These are phyloP conservation scores for Lacanobia wlatinum DNA, from an alignment of 2,888 invertebrate species.

Conservation along the genomic window DNA sequence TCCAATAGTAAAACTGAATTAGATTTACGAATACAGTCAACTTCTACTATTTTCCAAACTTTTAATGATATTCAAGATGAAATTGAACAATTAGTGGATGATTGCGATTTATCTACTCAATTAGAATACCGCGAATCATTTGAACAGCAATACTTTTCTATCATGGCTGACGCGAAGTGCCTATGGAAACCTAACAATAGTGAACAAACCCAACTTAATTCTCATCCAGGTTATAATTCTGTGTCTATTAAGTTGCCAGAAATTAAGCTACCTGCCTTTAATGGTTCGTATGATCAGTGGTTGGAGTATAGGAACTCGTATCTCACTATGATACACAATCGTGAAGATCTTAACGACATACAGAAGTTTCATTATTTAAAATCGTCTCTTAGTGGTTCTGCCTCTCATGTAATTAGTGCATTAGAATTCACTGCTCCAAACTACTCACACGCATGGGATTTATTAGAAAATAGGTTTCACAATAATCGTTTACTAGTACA, in stretches of 20 bases:
- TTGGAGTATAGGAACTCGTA: slow-evolving; percentile 22
- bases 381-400: slow-evolving; percentile 5
- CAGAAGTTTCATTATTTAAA: slow-evolving; percentile 2
- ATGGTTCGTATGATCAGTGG: slow-evolving; percentile 16
- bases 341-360: background rate
- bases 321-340: slow-evolving; percentile 11
- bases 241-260: slow-evolving; percentile 2
- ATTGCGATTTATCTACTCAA: slow-evolving; percentile 2
- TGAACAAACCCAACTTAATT: background rate
- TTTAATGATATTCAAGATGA: slow-evolving; percentile 2
- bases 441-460: slow-evolving; percentile 10
- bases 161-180: slow-evolving; percentile 13
- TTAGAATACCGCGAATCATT: slow-evolving; percentile 20
- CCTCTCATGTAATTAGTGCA: background rate
- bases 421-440: slow-evolving; percentile 11
- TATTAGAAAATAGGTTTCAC: slow-evolving; percentile 21
- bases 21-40: slow-evolving; percentile 3
- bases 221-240: background rate
- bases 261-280: slow-evolving; percentile 19
- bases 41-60: slow-evolving; percentile 6
- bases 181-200: background rate
- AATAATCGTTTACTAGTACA: slow-evolving; percentile 18
- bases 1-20: background rate
- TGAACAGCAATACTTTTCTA: slow-evolving; percentile 10
- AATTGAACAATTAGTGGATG: slow-evolving; percentile 4